Evolutionary conservation across 2,888 invertebrate genomes (phyloP).

Genomic region (Keiferia lycopersicella): DNA sequence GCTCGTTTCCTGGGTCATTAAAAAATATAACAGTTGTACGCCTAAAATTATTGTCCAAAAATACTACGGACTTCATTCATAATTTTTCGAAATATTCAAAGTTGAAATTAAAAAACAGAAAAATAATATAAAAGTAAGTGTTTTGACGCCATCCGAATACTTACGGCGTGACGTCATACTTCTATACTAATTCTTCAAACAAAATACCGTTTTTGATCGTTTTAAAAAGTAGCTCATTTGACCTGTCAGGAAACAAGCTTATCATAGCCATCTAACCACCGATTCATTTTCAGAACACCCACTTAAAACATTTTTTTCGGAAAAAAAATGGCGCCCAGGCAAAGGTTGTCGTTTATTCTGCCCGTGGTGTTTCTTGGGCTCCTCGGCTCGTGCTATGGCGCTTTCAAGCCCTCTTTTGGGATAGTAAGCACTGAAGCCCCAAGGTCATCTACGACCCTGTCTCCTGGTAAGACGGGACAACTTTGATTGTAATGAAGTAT

Average conservation of each 20-base stretch:
- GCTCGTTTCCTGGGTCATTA: too few relatives aligned
- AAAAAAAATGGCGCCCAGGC: slow-evolving; percentile 33
- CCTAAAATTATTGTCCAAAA: too few relatives aligned
- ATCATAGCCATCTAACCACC: background rate
- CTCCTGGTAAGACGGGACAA: slow-evolving; percentile 50
- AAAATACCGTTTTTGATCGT: too few relatives aligned
- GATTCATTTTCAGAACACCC: slow-evolving; percentile 32
- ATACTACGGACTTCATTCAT: too few relatives aligned
- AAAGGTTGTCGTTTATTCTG: slow-evolving; percentile 32
- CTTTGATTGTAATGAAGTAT: background rate
- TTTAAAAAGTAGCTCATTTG: background rate
- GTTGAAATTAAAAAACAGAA: too few relatives aligned
- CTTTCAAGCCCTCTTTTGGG: slow-evolving; percentile 53
- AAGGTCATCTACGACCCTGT: slow-evolving; percentile 41
- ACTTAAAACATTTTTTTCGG: slow-evolving; percentile 14
- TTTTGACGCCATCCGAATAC: too few relatives aligned
- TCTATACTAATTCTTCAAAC: too few relatives aligned
- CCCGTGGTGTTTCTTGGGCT: slow-evolving; percentile 32
- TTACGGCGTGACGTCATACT: too few relatives aligned
- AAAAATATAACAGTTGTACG: too few relatives aligned
- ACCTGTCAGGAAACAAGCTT: too few relatives aligned
- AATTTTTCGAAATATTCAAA: too few relatives aligned
- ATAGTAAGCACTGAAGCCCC: slow-evolving; percentile 49
- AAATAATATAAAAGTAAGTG: too few relatives aligned
- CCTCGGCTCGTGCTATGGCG: slow-evolving; percentile 42